Base-by-base conservation (phyloP, 1,140 invertebrate genomes). In the Chymomyza costata region DNA sequence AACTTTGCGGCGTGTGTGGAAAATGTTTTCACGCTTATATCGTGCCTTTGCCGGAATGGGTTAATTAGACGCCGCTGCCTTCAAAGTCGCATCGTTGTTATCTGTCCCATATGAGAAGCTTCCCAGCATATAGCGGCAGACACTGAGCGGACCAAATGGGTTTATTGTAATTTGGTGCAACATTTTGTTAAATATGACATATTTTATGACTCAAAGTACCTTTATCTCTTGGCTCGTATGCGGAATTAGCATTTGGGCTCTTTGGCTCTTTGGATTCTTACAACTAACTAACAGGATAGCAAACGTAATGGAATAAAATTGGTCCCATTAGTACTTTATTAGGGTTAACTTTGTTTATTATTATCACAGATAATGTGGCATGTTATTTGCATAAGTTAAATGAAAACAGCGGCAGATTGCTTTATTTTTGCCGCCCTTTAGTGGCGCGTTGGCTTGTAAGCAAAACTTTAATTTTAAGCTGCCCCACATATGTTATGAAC, bases 191-290 rank as follows among this genome's bases (percentile, higher is more conserved):
- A 65, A 73, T 78, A 65, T 66, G 70, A 64, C 78, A 78, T 78
- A 82, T 82, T 82, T 82, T 73, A 82, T 64, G 53, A 57, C 70
- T 71, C 57, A 46, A 41, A 56, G 56, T 17, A 49, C 48, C 28
- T 55, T 76, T 70, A 65, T 67, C 59, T 56, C 6, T 34, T 11
- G 17, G 10, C n/a, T n/a, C 13, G 11, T 10, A 31, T n/a, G n/a
- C 10, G 19, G 13, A 21, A 63, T 55, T 53, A 34, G 50, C 44
- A 49, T 55, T 13, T 51, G n/a, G 10, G 21, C 7, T 43, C 8
- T 16, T 15, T 41, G 10, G 19, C 31, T 14, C n/a, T n/a, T n/a
- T n/a, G n/a, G n/a, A n/a, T n/a, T n/a, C n/a, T n/a, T n/a, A n/a
- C n/a, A n/a, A n/a, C n/a, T n/a, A n/a, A n/a, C n/a, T n/a, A n/a